Base-by-base conservation (phyloP, 2,797 vertebrate species). In the Limnodromus scolopaceus region DNA sequence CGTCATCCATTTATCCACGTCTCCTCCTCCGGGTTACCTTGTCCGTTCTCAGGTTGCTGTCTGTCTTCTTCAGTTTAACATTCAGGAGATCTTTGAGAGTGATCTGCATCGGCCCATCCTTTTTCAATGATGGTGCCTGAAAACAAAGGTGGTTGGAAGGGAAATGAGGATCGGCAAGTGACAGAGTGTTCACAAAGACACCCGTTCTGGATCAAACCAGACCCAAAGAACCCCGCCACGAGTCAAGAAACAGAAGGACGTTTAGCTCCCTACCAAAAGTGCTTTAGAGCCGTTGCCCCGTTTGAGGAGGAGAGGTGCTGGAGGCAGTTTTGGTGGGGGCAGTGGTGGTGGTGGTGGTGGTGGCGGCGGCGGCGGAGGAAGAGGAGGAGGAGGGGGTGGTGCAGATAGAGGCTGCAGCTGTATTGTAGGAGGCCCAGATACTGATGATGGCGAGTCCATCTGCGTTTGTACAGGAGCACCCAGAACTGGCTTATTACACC, bases 11-110 rank as follows among this genome's bases (percentile, higher is more conserved):
- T 32, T 20, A 51, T 30, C 39, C 57, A 13, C 0, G 3, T 6
- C 5, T 17, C 25, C 84, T 58, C 39, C 2, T 54, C 39, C 1
- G 1, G 32, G 69, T 96, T 97, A 98, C 98, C 98, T 97, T 95
- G 9, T 66, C 92, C 22, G 5, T 76, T 84, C 89, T 90, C 39
- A 89, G 65, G 65, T 5, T 91, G 53, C 53, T 70, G 32, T 95
- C 92, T 4, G 97, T 98, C 86, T 98, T 99, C 93, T 97, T 98
- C 72, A 99, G 95, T 91, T 98, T 99, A 32, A 99, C 98, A 41
- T 98, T 97, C 78, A 98, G 97, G 58, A 99, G 98, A 89, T 99
- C 99, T 91, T 97, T 98, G 89, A 99, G 96, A 32, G 98, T 98
- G 96, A 99, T 97, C 34, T 98, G 97, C 95, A 97, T 66, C 0